Conservation (phyloP, 2,888 invertebrate genomes). For the Cosmorhoe ocellata region DNA sequence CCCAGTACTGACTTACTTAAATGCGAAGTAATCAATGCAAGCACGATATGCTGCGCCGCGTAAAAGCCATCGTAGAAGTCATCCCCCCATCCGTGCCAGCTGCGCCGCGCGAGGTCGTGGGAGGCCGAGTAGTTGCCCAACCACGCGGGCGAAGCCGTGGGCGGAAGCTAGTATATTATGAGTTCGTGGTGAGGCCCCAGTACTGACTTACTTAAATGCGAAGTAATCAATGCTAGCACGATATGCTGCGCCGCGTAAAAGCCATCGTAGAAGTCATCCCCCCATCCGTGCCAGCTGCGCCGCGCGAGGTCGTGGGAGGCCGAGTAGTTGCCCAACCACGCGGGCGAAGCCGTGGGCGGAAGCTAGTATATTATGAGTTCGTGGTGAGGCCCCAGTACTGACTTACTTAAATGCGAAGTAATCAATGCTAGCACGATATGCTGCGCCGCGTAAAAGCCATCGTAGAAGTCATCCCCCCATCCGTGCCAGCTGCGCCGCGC, state of each 20-base stretch:
- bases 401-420: conserved; percentile 89
- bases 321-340: conserved; percentile 43
- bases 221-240: conserved; percentile 84
- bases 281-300: conserved; percentile 83
- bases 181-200: too few species aligned
- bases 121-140: conserved; percentile 44
- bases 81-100: conserved; percentile 84
- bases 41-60: conserved; percentile 84
- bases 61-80: conserved; percentile 83
- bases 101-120: conserved; percentile 50
- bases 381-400: too few species aligned
- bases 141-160: too few species aligned
- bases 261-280: conserved; percentile 81
- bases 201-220: conserved; percentile 92
- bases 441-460: conserved; percentile 84
- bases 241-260: conserved; percentile 85
- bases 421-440: conserved; percentile 85
- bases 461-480: conserved; percentile 83
- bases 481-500: conserved; percentile 75
- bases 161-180: too few species aligned
- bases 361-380: too few species aligned
- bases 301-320: conserved; percentile 46
- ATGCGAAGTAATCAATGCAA: conserved; percentile 87
- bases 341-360: too few species aligned
- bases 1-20: too few species aligned